phyloP scores from a whole-genome alignment of 1,140 invertebrate species.

The Panonychus citri region DNA sequence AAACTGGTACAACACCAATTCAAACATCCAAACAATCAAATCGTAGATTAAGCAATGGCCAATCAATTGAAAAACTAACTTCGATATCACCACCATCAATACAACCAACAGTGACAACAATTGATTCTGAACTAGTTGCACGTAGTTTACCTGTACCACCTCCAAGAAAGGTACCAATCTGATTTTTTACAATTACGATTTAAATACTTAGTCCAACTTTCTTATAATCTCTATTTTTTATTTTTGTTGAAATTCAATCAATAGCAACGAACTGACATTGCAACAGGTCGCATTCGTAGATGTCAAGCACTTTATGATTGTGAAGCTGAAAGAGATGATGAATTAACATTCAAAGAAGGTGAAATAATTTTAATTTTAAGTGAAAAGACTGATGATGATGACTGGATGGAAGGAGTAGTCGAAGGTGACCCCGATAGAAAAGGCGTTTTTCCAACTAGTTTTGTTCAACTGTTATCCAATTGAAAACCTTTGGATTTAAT shows the following conservation, averaged over 20 bases:
- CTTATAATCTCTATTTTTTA: no score
- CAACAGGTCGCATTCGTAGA: conserved; percentile 25
- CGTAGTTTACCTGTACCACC: conserved; percentile 34
- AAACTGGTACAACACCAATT: no score
- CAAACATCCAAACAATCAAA: no score
- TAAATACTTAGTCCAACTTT: no score
- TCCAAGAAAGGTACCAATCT: conserved; percentile 45
- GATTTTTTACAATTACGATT: no score
- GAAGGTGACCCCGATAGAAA: conserved; percentile 41
- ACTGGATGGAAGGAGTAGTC: conserved; percentile 91
- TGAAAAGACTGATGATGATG: conserved; percentile 83
- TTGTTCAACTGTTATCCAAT: conserved; percentile 33
- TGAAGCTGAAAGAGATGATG: conserved; percentile 84
- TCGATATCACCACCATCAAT: no score
- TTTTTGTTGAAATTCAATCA: no score
- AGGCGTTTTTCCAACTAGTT: conserved; percentile 82
- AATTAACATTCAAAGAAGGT: conserved; percentile 79
- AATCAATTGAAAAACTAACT: no score
- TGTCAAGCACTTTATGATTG: conserved; percentile 86
- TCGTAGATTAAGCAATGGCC: conserved; percentile 45
- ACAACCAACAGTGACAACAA: no score
- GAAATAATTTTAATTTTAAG: conserved; percentile 79
- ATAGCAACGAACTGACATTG: conserved; percentile 1
- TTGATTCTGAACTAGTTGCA: no score
- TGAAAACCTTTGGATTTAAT: no score